Evolutionary conservation across 92 coral and sea anemone genomes (phyloP).

Genomic region (Heteractis magnifica): DNA sequence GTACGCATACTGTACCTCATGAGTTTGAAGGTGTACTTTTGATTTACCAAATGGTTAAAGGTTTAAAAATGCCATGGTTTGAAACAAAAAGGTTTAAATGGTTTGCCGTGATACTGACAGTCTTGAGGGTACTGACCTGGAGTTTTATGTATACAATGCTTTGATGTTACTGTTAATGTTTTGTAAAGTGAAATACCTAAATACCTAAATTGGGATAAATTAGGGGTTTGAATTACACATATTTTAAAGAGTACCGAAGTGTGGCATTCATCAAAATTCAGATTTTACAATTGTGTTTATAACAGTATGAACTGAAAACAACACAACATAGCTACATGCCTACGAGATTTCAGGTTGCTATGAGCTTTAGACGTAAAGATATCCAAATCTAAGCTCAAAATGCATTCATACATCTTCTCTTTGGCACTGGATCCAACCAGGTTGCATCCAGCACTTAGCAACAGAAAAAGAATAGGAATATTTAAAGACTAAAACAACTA

Average conservation of each 20-base stretch:
- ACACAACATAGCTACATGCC: no score
- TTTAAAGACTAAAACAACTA: no score
- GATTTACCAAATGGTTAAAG: not conserved
- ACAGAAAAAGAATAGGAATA: no score
- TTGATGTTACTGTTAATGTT: constrained; percentile 2
- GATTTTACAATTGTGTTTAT: no score
- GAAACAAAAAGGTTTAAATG: constrained; percentile 13
- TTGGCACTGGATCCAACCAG: no score
- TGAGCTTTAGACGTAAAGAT: no score
- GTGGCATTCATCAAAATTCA: no score
- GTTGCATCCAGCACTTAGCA: no score
- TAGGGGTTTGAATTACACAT: not conserved
- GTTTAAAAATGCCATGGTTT: not conserved
- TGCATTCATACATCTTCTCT: no score
- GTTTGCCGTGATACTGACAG: constrained; percentile 56
- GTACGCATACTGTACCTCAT: not conserved
- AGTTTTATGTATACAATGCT: constrained; percentile 33
- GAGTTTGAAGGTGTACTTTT: not conserved
- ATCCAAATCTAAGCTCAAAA: no score
- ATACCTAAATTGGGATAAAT: not conserved
- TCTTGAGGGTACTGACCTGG: constrained; percentile 50
- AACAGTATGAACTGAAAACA: no score
- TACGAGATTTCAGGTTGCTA: no score
- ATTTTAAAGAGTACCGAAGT: not conserved
- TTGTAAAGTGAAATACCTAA: not conserved